phyloP scores from a whole-genome alignment of 2,113 vertebrate species.

The Hyperopisus bebe region DNA sequence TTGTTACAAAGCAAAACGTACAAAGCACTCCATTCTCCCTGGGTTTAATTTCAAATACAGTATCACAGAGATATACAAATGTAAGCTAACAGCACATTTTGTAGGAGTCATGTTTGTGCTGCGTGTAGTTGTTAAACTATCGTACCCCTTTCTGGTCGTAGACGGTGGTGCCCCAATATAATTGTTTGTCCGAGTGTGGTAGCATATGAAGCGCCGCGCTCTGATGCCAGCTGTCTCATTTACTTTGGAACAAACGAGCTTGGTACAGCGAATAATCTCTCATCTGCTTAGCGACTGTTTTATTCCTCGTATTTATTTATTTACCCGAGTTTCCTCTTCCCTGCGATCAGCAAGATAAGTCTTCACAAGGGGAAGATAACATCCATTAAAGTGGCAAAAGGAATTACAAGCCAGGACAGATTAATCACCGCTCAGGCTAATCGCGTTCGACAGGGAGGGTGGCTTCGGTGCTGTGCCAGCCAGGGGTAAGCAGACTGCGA shows the following conservation, averaged over 20 bases:
- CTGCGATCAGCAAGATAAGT: conserved; percentile 65
- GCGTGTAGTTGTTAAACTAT: not conserved
- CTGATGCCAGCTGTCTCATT: conserved; percentile 54
- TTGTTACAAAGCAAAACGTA: not conserved
- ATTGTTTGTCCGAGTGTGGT: conserved; percentile 48
- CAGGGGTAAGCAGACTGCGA: not conserved
- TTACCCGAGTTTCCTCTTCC: conserved; percentile 36
- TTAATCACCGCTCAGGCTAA: conserved; percentile 63
- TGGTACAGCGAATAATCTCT: conserved; percentile 63
- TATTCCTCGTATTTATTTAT: conserved; percentile 57
- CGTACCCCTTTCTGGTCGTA: conserved; percentile 31
- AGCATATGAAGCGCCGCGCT: conserved; percentile 41
- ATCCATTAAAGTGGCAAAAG: conserved; percentile 66
- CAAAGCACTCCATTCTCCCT: not conserved
- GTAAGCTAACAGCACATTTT: not conserved
- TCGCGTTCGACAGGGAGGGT: conserved; percentile 52
- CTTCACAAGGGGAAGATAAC: conserved; percentile 64
- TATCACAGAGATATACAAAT: not conserved
- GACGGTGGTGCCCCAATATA: conserved; percentile 34
- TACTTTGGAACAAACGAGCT: conserved; percentile 63
- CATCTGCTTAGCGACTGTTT: conserved; percentile 56
- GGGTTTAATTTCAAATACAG: not conserved
- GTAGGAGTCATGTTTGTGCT: not conserved
- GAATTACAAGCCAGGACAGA: conserved; percentile 65
- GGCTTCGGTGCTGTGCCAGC: conserved; percentile 43